phyloP scores from a whole-genome alignment of 1,140 invertebrate species.

The Samia ricini region DNA sequence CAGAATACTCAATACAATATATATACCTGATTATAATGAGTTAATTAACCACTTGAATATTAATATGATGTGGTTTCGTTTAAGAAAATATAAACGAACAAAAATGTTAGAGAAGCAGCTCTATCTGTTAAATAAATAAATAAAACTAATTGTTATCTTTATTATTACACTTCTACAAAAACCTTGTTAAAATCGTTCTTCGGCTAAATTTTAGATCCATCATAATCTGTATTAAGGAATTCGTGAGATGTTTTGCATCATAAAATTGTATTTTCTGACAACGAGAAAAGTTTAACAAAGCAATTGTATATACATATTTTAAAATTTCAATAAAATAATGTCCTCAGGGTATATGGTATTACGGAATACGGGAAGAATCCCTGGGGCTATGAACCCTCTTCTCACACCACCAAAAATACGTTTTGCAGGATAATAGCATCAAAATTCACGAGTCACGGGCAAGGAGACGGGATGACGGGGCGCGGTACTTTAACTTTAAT shows the following conservation, averaged over 20 bases:
- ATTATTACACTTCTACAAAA: too few species aligned
- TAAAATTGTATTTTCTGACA: constrained; percentile 19
- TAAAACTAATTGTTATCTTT: too few species aligned
- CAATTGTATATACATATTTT: constrained; percentile 3
- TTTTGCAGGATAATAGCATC: constrained; percentile 59
- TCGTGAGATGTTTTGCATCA: neutral
- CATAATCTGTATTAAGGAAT: neutral
- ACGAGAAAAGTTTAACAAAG: constrained; percentile 43
- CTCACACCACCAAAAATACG: constrained; percentile 38
- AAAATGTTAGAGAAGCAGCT: too few species aligned
- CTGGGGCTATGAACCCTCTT: constrained; percentile 5
- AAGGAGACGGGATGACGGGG: constrained; percentile 31
- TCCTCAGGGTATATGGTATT: neutral
- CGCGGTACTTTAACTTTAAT: constrained; percentile 52
- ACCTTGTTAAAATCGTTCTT: too few species aligned
- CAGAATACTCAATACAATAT: too few species aligned
- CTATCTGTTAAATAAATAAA: too few species aligned
- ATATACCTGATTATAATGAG: too few species aligned
- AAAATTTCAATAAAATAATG: constrained; percentile 14
- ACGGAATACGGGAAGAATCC: constrained; percentile 6
- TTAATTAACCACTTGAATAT: too few species aligned
- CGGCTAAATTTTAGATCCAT: neutral
- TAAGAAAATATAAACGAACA: too few species aligned
- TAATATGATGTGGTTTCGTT: too few species aligned
- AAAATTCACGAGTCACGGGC: constrained; percentile 21